These are phyloP conservation scores for Sialia sialis DNA, from an alignment of 2,113 vertebrate genomes.

Conservation along the genomic window DNA sequence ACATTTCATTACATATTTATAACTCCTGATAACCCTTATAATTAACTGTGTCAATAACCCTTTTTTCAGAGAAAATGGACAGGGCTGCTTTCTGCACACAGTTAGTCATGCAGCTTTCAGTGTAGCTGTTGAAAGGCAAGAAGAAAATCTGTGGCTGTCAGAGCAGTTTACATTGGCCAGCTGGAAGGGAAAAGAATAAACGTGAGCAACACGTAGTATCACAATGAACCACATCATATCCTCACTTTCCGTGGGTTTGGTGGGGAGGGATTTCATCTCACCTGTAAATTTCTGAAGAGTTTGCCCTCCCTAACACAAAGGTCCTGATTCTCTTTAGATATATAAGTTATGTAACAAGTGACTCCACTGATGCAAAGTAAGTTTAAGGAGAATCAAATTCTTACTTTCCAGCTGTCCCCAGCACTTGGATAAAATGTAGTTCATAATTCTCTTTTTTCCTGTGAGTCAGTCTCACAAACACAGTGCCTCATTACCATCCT, in stretches of 20 bases:
- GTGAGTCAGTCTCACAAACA: background rate
- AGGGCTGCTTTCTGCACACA: background rate
- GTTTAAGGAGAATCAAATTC: background rate
- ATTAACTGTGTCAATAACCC: background rate
- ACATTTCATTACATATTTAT: background rate
- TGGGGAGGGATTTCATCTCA: background rate
- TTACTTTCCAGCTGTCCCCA: background rate
- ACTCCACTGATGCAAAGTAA: background rate
- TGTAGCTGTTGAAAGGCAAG: background rate
- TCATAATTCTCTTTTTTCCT: background rate
- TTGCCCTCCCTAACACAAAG: background rate
- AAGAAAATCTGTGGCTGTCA: background rate
- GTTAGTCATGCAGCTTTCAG: background rate
- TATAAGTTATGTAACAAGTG: background rate
- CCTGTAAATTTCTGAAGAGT: background rate
- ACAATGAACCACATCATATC: accelerated
- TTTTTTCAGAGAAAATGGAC: background rate
- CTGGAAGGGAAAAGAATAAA: background rate
- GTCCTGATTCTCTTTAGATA: background rate
- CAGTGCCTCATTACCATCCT: background rate
- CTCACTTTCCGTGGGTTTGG: background rate
- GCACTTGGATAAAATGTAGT: background rate
- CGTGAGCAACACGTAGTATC: accelerated
- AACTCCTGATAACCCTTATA: background rate
- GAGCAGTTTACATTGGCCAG: background rate